These are phyloP conservation scores for Trichoplusia ni DNA, from an alignment of 1,140 invertebrate species.

Conservation along the genomic window DNA sequence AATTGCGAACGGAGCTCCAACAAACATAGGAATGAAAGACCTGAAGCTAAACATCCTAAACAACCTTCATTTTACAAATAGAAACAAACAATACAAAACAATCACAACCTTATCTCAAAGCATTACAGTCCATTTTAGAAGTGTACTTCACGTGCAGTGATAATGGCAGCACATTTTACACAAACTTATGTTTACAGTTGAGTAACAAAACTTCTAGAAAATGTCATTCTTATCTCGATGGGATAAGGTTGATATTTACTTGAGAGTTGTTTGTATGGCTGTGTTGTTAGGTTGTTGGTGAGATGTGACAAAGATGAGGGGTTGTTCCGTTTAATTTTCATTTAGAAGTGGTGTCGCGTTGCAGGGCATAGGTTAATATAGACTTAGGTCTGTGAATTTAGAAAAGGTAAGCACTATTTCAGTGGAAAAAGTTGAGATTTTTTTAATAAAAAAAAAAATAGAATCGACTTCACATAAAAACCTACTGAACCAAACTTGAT, in stretches of 20 bases:
- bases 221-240: background rate
- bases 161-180: background rate
- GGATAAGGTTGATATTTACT: conserved; percentile 13
- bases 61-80: background rate
- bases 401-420: too few species aligned
- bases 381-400: background rate
- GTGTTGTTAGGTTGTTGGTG: conserved; percentile 6
- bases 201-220: background rate
- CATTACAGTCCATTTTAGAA: background rate
- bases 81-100: background rate
- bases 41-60: conserved; percentile 24
- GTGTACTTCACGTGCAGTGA: background rate
- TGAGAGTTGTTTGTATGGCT: background rate
- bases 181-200: conserved; percentile 17
- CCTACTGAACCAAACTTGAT: too few species aligned
- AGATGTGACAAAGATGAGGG: conserved; percentile 58
- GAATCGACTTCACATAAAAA: too few species aligned
- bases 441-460: background rate
- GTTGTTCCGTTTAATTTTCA: conserved; percentile 59
- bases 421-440: background rate
- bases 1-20: conserved; percentile 41
- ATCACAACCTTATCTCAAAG: background rate
- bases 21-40: conserved; percentile 43
- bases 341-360: conserved; percentile 48
- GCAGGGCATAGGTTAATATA: conserved; percentile 22